Percentiles rank a stretch among this genome's conserved stretches.
These are phyloP conservation scores for Cotesia chilonis DNA, from an alignment of 1,140 invertebrate species.

Conservation along the genomic window DNA sequence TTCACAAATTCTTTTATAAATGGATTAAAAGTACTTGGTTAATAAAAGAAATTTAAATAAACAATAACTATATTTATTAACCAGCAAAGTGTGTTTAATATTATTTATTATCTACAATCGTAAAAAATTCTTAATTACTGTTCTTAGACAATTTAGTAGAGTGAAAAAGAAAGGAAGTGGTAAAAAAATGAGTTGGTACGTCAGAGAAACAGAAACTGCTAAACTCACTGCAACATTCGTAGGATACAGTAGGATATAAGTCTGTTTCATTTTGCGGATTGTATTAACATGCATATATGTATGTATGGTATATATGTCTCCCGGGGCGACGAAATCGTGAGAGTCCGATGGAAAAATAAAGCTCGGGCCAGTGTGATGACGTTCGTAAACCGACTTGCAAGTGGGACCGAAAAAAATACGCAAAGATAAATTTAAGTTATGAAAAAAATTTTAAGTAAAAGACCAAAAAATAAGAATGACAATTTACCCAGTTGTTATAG, in stretches of 20 bases:
- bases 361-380: conserved; percentile 30
- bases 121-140: too few species aligned
- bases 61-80: too few species aligned
- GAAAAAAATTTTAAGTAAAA: conserved; percentile 4
- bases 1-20: too few species aligned
- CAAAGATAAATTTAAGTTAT: neutral
- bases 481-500: conserved; percentile 1
- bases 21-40: too few species aligned
- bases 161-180: neutral
- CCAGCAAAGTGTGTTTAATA: too few species aligned
- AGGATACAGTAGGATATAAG: neutral
- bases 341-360: conserved; percentile 41
- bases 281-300: neutral
- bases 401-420: conserved; percentile 8
- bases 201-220: conserved; percentile 9
- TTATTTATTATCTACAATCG: too few species aligned
- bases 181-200: conserved; percentile 5
- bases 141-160: neutral
- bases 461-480: conserved; percentile 10
- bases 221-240: conserved; percentile 5
- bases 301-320: neutral
- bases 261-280: neutral
- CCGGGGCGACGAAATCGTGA: conserved; percentile 39
- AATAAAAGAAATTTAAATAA: too few species aligned
- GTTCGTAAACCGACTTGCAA: conserved; percentile 12